phyloP scores from a whole-genome alignment of 2,797 vertebrate genomes.

The Enteromius anoplus region DNA sequence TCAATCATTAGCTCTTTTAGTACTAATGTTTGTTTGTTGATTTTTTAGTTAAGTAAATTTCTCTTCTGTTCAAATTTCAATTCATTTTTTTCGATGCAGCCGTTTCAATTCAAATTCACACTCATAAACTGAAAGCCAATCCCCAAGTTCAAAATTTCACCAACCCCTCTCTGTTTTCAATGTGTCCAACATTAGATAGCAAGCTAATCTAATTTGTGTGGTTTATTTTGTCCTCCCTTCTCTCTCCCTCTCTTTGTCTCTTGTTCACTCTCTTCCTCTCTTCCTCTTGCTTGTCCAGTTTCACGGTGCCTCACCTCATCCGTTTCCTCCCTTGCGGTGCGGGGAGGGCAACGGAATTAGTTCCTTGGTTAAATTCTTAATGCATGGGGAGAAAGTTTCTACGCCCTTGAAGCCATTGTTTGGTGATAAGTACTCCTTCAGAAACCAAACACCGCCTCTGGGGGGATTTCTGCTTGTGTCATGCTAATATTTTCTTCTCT shows the following conservation, averaged over 20 bases:
- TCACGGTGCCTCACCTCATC: constrained; percentile 29
- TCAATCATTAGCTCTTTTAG: not conserved
- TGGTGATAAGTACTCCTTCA: constrained; percentile 74
- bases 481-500: constrained; percentile 74
- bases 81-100: not conserved
- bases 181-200: constrained; percentile 27
- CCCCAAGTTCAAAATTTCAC: not conserved
- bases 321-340: constrained; percentile 36
- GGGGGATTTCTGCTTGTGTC: constrained; percentile 70
- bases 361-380: constrained; percentile 68
- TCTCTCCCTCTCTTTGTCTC: not conserved
- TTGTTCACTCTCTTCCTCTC: constrained; percentile 6
- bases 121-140: not conserved
- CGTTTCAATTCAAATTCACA: constrained; percentile 5
- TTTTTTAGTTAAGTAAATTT: not conserved
- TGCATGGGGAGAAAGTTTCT: constrained; percentile 56
- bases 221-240: not conserved
- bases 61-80: not conserved
- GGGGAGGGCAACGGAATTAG: constrained; percentile 61
- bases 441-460: constrained; percentile 74
- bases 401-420: constrained; percentile 63
- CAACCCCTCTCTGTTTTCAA: not conserved
- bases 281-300: constrained; percentile 28
- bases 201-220: constrained; percentile 13
- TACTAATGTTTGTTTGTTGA: not conserved